Evolutionary conservation across 92 coral and sea anemone species (phyloP).

Genomic region (Virgularia gustaviana): DNA sequence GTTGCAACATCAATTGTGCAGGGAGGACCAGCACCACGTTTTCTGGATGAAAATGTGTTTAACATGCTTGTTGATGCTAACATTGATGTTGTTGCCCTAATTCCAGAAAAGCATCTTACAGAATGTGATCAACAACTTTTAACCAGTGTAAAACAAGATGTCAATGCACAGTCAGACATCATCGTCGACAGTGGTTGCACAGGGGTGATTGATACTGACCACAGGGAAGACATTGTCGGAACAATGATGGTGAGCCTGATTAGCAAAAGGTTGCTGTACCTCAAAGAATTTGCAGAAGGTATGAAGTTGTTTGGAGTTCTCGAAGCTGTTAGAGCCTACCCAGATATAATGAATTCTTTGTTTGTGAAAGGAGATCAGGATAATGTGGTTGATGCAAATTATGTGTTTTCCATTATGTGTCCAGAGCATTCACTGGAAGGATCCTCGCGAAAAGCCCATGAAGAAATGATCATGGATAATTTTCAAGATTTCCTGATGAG

Average conservation of each 20-base stretch:
- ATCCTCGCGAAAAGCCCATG: conserved; percentile 32
- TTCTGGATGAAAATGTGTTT: conserved; percentile 53
- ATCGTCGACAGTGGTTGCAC: conserved; percentile 60
- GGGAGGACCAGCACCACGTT: conserved; percentile 63
- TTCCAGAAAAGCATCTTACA: conserved; percentile 61
- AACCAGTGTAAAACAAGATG: conserved; percentile 54
- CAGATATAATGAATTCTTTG: conserved; percentile 48
- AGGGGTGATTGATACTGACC: conserved; percentile 47
- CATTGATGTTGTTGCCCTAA: conserved; percentile 49
- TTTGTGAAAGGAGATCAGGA: conserved; percentile 44
- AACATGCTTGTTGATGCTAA: conserved; percentile 46
- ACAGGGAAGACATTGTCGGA: conserved; percentile 60
- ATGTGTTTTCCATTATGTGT: conserved; percentile 56
- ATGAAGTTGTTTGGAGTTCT: conserved; percentile 53
- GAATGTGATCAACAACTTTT: conserved; percentile 47
- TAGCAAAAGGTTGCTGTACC: conserved; percentile 54
- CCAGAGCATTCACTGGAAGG: conserved; percentile 53
- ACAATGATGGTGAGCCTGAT: conserved; percentile 64
- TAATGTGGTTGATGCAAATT: conserved; percentile 68
- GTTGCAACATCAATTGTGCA: conserved; percentile 61
- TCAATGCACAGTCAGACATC: conserved; percentile 45
- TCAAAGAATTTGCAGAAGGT: conserved; percentile 57
- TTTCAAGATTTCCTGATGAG: conserved; percentile 59
- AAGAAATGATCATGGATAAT: conserved; percentile 53
- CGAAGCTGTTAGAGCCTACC: conserved; percentile 36